These are phyloP conservation scores for Orycteropus afer DNA, from an alignment of 2,113 vertebrate species.

Conservation along the genomic window DNA sequence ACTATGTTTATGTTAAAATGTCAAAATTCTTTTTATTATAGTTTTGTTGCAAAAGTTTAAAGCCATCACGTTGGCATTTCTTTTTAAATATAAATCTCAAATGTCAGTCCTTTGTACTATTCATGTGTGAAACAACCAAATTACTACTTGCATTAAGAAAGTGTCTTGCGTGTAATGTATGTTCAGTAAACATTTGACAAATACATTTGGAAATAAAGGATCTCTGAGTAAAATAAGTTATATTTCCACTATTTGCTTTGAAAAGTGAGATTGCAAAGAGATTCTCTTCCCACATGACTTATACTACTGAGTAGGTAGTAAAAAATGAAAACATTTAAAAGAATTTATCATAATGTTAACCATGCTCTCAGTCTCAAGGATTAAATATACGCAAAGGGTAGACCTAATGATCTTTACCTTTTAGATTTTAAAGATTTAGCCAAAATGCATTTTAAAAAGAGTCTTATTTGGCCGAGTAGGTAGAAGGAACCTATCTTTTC, in stretches of 20 bases:
- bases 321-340: conserved; percentile 6
- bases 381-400: background rate
- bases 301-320: background rate
- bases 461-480: background rate
- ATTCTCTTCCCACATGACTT: background rate
- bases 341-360: background rate
- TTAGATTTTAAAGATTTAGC: background rate
- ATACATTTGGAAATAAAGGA: conserved; percentile 10
- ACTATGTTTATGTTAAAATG: background rate
- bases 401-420: background rate
- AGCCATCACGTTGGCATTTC: background rate
- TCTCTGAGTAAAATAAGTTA: conserved; percentile 23
- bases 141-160: conserved; percentile 2
- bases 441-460: background rate
- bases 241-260: conserved; percentile 36
- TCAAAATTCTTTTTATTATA: background rate
- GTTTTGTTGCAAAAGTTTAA: conserved; percentile 17
- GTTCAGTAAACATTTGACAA: conserved; percentile 23
- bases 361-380: background rate
- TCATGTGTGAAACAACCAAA: background rate
- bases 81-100: conserved; percentile 31
- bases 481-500: background rate
- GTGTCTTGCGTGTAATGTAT: background rate
- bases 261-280: background rate
- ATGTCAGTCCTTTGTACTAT: background rate